phyloP scores from a whole-genome alignment of 2,113 vertebrate species.

The Pristiophorus japonicus region DNA sequence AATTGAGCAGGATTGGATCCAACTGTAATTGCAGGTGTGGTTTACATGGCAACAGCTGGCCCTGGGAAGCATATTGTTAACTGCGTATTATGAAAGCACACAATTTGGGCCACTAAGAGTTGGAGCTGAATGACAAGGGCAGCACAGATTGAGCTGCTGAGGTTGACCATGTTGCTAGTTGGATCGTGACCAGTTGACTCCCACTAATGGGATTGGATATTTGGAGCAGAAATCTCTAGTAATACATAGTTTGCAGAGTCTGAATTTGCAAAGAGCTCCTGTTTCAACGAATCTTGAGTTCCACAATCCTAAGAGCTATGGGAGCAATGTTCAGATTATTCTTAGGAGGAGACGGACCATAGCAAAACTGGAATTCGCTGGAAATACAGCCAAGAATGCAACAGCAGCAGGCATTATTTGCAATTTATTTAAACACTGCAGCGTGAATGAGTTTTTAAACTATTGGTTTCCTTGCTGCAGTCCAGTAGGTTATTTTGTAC shows the following conservation, averaged over 20 bases:
- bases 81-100: not conserved
- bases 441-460: not conserved
- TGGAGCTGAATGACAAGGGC: not conserved
- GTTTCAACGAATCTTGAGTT: not conserved
- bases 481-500: not conserved
- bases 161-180: not conserved
- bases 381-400: not conserved
- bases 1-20: not conserved
- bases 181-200: not conserved
- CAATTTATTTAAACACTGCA: not conserved
- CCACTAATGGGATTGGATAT: not conserved
- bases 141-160: not conserved
- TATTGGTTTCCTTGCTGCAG: not conserved
- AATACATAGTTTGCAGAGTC: not conserved
- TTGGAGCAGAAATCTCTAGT: not conserved
- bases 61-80: not conserved
- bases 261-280: not conserved
- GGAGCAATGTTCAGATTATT: not conserved
- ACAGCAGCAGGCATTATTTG: not conserved
- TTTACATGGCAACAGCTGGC: not conserved
- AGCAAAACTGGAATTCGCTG: not conserved
- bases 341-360: not conserved
- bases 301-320: not conserved
- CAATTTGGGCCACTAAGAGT: not conserved
- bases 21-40: not conserved